These are phyloP conservation scores for Hydriomena furcata DNA, from an alignment of 2,888 invertebrate species.

Conservation along the genomic window DNA sequence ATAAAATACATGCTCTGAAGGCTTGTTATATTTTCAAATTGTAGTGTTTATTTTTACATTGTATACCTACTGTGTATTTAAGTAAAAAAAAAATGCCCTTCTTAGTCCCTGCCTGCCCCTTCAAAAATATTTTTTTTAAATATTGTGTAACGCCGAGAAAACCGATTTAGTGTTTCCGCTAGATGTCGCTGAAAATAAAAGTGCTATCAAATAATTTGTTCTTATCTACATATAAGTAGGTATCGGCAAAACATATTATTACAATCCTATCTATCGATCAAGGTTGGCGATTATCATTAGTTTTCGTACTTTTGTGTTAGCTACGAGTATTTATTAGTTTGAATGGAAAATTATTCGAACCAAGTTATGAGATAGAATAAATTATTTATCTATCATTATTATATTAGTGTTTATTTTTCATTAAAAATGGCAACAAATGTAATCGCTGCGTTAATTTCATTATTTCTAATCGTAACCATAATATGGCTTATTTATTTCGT, in stretches of 20 bases:
- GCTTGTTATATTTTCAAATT: too few relatives aligned
- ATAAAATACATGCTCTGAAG: too few relatives aligned
- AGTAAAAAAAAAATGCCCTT: too few relatives aligned
- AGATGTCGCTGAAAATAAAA: conserved; percentile 1
- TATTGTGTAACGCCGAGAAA: background rate
- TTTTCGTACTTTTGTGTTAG: conserved; percentile 2
- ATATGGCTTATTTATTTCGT: conserved; percentile 62
- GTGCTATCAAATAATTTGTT: conserved; percentile 1
- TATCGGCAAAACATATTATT: conserved; percentile 7
- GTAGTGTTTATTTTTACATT: too few relatives aligned
- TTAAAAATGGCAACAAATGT: conserved; percentile 49
- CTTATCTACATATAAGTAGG: too few relatives aligned
- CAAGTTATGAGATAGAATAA: too few relatives aligned
- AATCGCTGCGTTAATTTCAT: conserved; percentile 50
- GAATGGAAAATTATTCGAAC: background rate
- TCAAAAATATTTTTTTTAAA: too few relatives aligned
- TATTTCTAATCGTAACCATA: conserved; percentile 55
- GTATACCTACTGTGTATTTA: too few relatives aligned
- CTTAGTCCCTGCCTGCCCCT: too few relatives aligned
- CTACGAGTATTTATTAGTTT: conserved; percentile 1
- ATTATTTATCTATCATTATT: too few relatives aligned
- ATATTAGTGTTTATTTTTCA: too few relatives aligned
- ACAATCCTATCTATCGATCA: conserved; percentile 17
- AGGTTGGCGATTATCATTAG: conserved; percentile 1
- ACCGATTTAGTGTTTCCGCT: background rate